Evolutionary conservation across 2,888 invertebrate species (phyloP).

Genomic region (Cheilosia urbana): DNA sequence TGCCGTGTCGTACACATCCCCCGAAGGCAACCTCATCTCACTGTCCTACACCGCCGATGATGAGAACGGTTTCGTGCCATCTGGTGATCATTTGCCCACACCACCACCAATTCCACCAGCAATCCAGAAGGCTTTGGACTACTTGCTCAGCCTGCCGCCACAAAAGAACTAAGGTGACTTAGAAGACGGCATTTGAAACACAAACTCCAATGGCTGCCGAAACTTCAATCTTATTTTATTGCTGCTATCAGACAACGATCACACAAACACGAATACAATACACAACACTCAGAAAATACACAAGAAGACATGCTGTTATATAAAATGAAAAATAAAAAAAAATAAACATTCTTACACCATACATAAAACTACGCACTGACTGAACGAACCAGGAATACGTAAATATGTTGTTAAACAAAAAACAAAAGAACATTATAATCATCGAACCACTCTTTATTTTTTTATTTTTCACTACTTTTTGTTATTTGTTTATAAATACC

Average conservation of each 20-base stretch:
- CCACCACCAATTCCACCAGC: conserved; percentile 91
- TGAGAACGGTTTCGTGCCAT: conserved; percentile 86
- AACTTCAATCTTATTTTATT: conserved; percentile 48
- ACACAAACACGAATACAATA: conserved; percentile 62
- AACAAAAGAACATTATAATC: conserved; percentile 10
- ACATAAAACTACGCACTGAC: conserved; percentile 77
- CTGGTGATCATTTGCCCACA: conserved; percentile 89
- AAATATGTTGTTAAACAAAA: conserved; percentile 73
- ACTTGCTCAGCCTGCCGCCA: conserved; percentile 87
- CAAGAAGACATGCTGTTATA: conserved; percentile 49
- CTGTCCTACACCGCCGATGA: conserved; percentile 90
- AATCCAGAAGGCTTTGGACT: conserved; percentile 90
- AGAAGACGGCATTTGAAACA: conserved; percentile 1
- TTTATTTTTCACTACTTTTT: conserved; percentile 49
- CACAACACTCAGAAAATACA: conserved; percentile 43
- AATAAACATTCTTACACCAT: conserved; percentile 47
- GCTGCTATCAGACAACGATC: conserved; percentile 69
- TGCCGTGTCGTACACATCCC: conserved; percentile 88
- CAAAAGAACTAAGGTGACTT: conserved; percentile 75
- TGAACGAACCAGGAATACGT: conserved; percentile 79
- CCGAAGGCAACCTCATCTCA: conserved; percentile 88
- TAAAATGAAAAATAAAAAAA: conserved; percentile 28
- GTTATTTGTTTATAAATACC: conserved; percentile 53
- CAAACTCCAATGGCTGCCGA: conserved; percentile 49
- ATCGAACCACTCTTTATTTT: conserved; percentile 57